Evolutionary conservation across 2,113 vertebrate species (phyloP).

Genomic region (Sorex fumeus): DNA sequence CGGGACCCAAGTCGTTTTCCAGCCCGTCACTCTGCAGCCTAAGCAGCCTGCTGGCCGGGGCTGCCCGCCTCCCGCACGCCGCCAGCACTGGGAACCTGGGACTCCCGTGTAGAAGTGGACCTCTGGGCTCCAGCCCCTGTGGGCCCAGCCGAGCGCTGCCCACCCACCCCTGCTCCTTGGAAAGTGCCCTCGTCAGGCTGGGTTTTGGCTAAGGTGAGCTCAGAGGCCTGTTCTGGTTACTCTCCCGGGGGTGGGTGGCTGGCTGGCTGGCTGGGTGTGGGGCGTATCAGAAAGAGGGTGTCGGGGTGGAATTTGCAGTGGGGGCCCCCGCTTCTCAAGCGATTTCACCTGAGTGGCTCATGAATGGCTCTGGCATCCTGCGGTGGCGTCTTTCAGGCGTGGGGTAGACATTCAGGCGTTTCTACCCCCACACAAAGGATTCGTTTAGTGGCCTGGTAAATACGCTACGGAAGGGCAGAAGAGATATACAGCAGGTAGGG

Average conservation of each 20-base stretch:
- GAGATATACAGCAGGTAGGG: too few species aligned
- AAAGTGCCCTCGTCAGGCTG: conserved; percentile 75
- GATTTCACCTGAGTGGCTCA: not conserved
- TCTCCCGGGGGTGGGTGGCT: not conserved
- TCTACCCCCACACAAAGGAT: not conserved
- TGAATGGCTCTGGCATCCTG: not conserved
- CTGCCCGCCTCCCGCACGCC: conserved; percentile 83
- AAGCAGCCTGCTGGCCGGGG: conserved; percentile 55
- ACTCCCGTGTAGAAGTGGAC: conserved; percentile 63
- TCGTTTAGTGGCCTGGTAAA: too few species aligned
- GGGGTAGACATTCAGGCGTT: not conserved
- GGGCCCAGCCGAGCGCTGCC: not conserved
- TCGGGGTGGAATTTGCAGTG: not conserved
- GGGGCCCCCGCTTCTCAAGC: not conserved
- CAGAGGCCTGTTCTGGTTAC: not conserved
- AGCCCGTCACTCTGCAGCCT: conserved; percentile 87
- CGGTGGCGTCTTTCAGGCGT: not conserved
- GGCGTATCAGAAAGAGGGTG: not conserved
- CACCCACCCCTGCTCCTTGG: conserved; percentile 31
- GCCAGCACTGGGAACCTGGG: conserved; percentile 87
- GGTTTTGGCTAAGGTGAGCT: conserved; percentile 84
- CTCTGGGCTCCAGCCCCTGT: not conserved
- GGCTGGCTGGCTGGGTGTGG: not conserved
- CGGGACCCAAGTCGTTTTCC: conserved; percentile 85
- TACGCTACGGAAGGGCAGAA: too few species aligned